phyloP scores from a whole-genome alignment of 2,113 vertebrate genomes.

The Dinomys branickii region DNA sequence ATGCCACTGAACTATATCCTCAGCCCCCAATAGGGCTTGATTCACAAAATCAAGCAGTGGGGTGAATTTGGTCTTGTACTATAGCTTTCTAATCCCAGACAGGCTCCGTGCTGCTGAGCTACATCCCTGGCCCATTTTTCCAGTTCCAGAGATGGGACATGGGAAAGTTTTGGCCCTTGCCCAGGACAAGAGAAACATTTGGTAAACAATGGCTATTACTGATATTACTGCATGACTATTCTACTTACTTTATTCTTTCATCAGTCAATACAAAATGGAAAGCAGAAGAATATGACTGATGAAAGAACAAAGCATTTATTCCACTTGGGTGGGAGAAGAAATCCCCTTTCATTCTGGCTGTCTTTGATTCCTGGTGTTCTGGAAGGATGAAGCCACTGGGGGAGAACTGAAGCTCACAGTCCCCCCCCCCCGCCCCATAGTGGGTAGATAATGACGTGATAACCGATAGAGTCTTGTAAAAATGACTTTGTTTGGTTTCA shows the following conservation, averaged over 20 bases:
- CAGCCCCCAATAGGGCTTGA: not conserved
- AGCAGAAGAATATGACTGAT: too few species aligned
- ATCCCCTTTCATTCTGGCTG: not conserved
- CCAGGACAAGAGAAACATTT: not conserved
- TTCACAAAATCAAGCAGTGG: not conserved
- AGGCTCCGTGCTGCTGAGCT: too few species aligned
- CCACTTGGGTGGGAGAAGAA: not conserved
- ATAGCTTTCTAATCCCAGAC: not conserved
- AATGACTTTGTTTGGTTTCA: not conserved
- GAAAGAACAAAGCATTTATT: too few species aligned
- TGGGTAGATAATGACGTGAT: not conserved
- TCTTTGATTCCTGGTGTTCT: not conserved
- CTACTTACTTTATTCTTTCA: not conserved
- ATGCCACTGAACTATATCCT: too few species aligned
- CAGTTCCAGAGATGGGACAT: not conserved
- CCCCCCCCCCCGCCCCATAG: not conserved
- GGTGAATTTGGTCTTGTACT: not conserved
- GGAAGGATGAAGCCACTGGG: not conserved
- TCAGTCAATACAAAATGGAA: not conserved
- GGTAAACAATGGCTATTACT: not conserved
- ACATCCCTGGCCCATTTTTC: not conserved
- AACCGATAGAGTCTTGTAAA: not conserved
- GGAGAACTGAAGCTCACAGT: not conserved
- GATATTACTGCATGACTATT: not conserved
- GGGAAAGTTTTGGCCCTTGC: not conserved